phyloP scores from a whole-genome alignment of 2,888 invertebrate genomes.

The Melanotus villosus region DNA sequence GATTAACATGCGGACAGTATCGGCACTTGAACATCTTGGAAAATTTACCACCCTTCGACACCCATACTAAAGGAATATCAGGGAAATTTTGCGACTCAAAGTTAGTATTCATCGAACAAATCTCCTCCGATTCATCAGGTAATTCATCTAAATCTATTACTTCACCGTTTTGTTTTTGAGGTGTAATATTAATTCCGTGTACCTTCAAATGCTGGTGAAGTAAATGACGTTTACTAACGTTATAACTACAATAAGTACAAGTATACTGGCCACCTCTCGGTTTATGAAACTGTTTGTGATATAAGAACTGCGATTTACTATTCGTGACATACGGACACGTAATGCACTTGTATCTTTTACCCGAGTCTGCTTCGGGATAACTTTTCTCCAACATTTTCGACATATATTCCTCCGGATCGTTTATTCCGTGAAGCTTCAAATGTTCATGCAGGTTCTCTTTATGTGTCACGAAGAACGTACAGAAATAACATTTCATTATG shows the following conservation, averaged over 20 bases:
- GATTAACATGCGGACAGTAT: conserved; percentile 87
- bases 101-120: conserved; percentile 48
- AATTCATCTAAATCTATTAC: conserved; percentile 61
- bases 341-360: conserved; percentile 82
- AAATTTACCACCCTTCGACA: conserved; percentile 79
- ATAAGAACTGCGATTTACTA: conserved; percentile 88
- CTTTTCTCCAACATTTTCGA: conserved; percentile 65
- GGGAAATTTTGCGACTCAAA: conserved; percentile 70
- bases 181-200: conserved; percentile 75
- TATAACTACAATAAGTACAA: conserved; percentile 86
- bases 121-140: conserved; percentile 62
- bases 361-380: conserved; percentile 60
- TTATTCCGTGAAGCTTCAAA: conserved; percentile 75
- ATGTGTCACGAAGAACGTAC: conserved; percentile 83
- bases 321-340: conserved; percentile 89
- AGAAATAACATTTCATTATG: conserved; percentile 84
- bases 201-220: conserved; percentile 88
- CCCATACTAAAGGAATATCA: conserved; percentile 83
- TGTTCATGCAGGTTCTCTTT: conserved; percentile 80
- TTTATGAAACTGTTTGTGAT: conserved; percentile 89
- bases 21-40: conserved; percentile 89
- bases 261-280: conserved; percentile 83
- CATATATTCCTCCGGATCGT: conserved; percentile 73
- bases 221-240: conserved; percentile 84
- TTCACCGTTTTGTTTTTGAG: conserved; percentile 67